Evolutionary conservation across 2,113 vertebrate species (phyloP).

Genomic region (Chaetodon trifascialis): DNA sequence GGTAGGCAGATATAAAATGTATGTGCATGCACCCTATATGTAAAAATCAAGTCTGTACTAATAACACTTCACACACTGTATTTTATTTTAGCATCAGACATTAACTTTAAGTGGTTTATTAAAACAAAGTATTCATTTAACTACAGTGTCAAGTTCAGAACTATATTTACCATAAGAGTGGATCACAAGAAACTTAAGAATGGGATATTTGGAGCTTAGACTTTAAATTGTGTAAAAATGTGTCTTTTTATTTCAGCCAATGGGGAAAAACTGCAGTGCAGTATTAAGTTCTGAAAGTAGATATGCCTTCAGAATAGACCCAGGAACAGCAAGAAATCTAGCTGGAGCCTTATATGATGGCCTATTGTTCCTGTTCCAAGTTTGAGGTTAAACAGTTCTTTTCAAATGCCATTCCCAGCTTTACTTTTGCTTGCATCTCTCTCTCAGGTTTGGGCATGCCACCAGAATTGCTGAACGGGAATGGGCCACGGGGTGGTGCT

Average conservation of each 20-base stretch:
- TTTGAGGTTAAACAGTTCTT: neutral
- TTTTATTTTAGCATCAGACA: neutral
- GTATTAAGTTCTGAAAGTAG: too few relatives aligned
- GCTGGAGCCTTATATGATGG: neutral
- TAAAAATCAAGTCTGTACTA: too few relatives aligned
- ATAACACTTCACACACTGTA: neutral
- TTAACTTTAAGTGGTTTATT: neutral
- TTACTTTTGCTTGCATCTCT: neutral
- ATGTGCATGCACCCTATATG: too few relatives aligned
- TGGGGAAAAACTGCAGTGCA: neutral
- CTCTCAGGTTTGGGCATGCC: slow-evolving; percentile 69
- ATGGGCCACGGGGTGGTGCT: slow-evolving; percentile 81
- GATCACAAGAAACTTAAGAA: neutral
- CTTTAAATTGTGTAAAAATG: neutral
- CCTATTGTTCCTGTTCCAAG: neutral
- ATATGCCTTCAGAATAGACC: neutral
- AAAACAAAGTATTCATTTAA: neutral
- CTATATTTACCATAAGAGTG: neutral
- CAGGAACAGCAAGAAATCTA: neutral
- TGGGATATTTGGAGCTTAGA: neutral
- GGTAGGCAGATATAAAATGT: neutral
- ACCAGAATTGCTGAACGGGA: slow-evolving; percentile 65
- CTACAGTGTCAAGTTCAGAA: neutral
- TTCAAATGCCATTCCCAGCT: neutral
- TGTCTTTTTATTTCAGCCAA: neutral